These are phyloP conservation scores for Pharmacophagus antenor DNA, from an alignment of 2,888 invertebrate species.

Conservation along the genomic window DNA sequence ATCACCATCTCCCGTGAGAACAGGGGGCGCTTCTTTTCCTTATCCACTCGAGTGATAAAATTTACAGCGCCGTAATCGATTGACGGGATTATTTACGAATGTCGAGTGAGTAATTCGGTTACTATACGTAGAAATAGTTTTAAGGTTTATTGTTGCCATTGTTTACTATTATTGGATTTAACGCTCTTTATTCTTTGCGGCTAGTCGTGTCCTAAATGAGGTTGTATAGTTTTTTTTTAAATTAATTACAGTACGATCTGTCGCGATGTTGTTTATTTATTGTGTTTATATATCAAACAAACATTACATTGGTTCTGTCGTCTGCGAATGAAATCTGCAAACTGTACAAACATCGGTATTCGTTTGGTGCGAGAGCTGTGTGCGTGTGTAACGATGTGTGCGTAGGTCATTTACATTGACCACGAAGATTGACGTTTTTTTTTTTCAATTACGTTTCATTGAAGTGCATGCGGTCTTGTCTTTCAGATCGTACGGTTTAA, in stretches of 20 bases:
- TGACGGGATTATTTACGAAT: conserved; percentile 23
- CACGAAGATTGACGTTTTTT: neutral
- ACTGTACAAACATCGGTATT: neutral
- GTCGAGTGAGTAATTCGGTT: conserved; percentile 3
- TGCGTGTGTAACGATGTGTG: neutral
- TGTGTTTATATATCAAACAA: neutral
- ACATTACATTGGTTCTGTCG: neutral
- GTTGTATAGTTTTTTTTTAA: too few species aligned
- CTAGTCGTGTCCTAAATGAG: too few species aligned
- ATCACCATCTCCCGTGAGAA: conserved; percentile 16
- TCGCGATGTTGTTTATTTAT: neutral
- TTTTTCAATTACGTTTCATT: neutral
- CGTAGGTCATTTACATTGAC: neutral
- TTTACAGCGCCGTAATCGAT: conserved; percentile 28
- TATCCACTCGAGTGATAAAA: conserved; percentile 28
- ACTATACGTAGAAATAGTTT: conserved; percentile 14
- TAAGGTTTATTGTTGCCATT: conserved; percentile 6
- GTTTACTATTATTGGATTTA: conserved; percentile 16
- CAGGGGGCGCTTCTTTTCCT: conserved; percentile 27
- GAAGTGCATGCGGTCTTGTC: too few species aligned
- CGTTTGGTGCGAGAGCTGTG: neutral
- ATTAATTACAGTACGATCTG: neutral
- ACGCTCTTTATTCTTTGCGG: too few species aligned
- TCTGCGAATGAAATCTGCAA: neutral
- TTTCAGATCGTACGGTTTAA: too few species aligned